A percentile compares a stretch with the other conserved stretches of the same genome.
phyloP scores from a whole-genome alignment of 2,113 vertebrate species.

The Carlito syrichta region DNA sequence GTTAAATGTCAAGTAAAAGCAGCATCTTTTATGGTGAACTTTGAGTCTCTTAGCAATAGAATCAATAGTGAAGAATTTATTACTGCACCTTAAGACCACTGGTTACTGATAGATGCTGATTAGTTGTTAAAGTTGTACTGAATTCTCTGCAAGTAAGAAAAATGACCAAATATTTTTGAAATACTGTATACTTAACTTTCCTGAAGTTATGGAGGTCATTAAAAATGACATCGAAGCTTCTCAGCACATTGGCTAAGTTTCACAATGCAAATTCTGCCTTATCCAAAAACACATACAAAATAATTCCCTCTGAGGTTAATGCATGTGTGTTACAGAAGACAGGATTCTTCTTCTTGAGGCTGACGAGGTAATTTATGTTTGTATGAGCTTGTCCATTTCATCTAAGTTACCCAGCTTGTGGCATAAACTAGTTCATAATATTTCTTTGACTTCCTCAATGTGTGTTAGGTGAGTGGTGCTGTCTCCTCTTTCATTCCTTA shows the following conservation, averaged over 20 bases:
- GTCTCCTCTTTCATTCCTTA: neutral
- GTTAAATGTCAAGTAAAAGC: neutral
- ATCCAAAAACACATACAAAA: neutral
- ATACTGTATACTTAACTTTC: neutral
- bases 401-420: neutral
- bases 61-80: neutral
- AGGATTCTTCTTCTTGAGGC: neutral
- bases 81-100: neutral
- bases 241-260: neutral
- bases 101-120: neutral
- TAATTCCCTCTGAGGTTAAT: neutral
- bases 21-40: neutral
- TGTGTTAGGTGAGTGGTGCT: neutral
- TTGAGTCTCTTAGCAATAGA: neutral
- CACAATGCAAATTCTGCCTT: neutral
- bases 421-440: neutral
- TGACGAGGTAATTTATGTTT: neutral
- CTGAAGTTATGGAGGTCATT: neutral
- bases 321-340: neutral
- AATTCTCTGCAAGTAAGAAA: neutral
- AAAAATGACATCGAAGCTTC: neutral
- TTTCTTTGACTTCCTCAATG: neutral
- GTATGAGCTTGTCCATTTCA: neutral
- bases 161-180: neutral
- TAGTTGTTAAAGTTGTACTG: neutral